Evolutionary conservation across 2,888 invertebrate species (phyloP).

Genomic region (Drosophila melanosoma): DNA sequence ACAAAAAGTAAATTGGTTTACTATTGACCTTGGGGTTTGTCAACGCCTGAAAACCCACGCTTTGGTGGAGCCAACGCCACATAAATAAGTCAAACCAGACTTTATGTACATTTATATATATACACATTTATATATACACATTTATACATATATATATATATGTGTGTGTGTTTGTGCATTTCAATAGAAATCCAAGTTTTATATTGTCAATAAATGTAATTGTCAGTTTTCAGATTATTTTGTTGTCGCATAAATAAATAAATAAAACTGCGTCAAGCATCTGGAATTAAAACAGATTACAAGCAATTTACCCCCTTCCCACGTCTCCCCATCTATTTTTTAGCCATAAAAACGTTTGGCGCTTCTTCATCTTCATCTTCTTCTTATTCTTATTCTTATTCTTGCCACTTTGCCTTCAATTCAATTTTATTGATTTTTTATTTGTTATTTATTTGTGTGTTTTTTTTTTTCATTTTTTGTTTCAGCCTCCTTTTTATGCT

Average conservation of each 20-base stretch:
- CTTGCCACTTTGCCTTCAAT: constrained; percentile 51
- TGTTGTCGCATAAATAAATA: constrained; percentile 42
- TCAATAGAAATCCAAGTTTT: background rate
- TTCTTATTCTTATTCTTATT: constrained; percentile 3
- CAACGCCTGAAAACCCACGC: constrained; percentile 52
- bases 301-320: too few species aligned
- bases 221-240: background rate
- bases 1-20: constrained; percentile 55
- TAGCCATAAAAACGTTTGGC: constrained; percentile 68
- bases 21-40: constrained; percentile 68
- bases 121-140: background rate
- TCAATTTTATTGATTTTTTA: constrained; percentile 78
- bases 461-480: constrained; percentile 1
- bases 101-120: constrained; percentile 1
- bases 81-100: constrained; percentile 52
- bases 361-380: constrained; percentile 15
- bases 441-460: constrained; percentile 36
- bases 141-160: background rate
- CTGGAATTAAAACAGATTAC: constrained; percentile 55
- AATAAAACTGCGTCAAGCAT: constrained; percentile 49
- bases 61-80: constrained; percentile 31
- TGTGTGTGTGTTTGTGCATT: background rate
- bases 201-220: constrained; percentile 11
- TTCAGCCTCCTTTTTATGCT: background rate
- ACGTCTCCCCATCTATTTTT: too few species aligned